Conservation (phyloP, 92 coral and sea anemone species). For the Hydrozoanthus gracilis region DNA sequence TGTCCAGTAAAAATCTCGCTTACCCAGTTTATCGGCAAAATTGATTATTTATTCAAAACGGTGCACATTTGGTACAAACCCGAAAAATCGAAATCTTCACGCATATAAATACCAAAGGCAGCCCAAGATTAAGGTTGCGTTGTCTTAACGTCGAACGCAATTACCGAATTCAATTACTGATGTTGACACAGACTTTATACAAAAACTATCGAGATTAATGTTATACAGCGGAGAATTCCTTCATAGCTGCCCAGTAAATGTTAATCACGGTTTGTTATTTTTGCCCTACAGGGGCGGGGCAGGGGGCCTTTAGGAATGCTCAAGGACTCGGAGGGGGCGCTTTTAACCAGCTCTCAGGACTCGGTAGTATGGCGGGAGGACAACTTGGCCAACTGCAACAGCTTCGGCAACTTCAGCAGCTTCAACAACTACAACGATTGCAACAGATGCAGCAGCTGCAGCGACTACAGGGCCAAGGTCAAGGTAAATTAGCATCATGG, state of each 20-base stretch:
- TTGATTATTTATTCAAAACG: too few relatives aligned
- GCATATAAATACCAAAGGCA: too few relatives aligned
- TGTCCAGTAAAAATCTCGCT: too few relatives aligned
- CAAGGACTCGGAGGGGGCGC: conserved; percentile 53
- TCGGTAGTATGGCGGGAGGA: conserved; percentile 39
- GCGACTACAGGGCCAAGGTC: conserved; percentile 26
- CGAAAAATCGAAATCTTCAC: too few relatives aligned
- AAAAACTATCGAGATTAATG: too few relatives aligned
- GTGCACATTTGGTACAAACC: too few relatives aligned
- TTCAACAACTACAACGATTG: conserved; percentile 36
- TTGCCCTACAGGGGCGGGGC: conserved; percentile 17
- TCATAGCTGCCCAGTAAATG: neutral
- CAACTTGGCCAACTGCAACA: conserved; percentile 45
- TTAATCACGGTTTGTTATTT: neutral
- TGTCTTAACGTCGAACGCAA: too few relatives aligned
- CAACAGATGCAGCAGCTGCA: conserved; percentile 15
- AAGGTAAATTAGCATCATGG: neutral
- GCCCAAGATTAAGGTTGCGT: too few relatives aligned
- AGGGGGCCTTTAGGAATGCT: conserved; percentile 32
- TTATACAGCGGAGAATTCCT: neutral
- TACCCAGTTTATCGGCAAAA: too few relatives aligned
- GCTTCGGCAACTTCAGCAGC: conserved; percentile 48
- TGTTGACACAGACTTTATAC: too few relatives aligned
- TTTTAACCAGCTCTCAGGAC: conserved; percentile 39
- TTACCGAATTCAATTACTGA: too few relatives aligned